Base-by-base conservation (phyloP, 2,888 invertebrate genomes). In the Amiota mariae region DNA sequence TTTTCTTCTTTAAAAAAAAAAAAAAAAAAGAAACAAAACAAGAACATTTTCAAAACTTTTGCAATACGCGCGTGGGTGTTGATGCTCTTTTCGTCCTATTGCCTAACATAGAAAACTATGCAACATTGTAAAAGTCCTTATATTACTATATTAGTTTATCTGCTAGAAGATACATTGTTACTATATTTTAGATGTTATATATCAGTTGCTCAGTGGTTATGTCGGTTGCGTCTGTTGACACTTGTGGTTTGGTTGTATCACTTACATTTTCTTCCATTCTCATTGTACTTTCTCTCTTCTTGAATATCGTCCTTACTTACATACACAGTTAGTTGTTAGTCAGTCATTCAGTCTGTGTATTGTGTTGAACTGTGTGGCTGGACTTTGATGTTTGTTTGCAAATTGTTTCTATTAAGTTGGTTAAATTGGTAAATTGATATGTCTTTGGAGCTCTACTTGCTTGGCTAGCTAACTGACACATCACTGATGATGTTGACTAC, bases 381-480 rank as follows among this genome's bases (percentile, higher is more conserved):
- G 13, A 11, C 15, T 66, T 24, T 49, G 61, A 15, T 61, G 51
- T 71, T 57, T 46, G 61, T 61, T 71, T 20, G 47, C 49, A 61
- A 71, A 71, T 71, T 48, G 71, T 51, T 18, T 71, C 61, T 18
- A 51, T 71, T 71, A 61, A 61, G 71, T 71, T 61, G 12, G 61
- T 71, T 71, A 71, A 71, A 56, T 71, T 71, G 71, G 71, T 61
- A 71, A 71, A 61, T 49, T 71, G 61, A 61, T 61, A 59, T 24
- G 12, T 49, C 12, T 67, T 36, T 24, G 24, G 24, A 24, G 24
- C 2, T 24, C 24, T 24, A 24, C 24, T 24, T 59, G 68, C 18
- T 20, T 11, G 15, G 20, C 10, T 56, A 36, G 18, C 20, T 67
- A 24, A 24, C 36, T 63, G 13, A 36, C n/a, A 36, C 63, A 46